Evolutionary conservation across 2,888 invertebrate genomes (phyloP).

Genomic region (Macroteleia sp.): DNA sequence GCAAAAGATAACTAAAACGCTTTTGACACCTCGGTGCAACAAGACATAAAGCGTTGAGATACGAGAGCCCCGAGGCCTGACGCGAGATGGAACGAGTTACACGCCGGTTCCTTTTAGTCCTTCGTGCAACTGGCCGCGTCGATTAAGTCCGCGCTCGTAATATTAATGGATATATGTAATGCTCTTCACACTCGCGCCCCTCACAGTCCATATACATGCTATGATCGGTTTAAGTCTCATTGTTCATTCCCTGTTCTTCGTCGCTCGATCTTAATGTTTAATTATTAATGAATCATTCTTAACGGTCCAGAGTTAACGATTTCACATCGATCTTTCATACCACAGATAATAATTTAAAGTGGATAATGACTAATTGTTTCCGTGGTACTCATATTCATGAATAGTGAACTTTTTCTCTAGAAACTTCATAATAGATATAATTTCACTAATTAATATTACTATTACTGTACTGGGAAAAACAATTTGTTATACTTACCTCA

Average conservation of each 20-base stretch:
- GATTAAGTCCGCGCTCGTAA: conserved; percentile 69
- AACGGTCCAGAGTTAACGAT: conserved; percentile 44
- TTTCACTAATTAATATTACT: too few relatives aligned
- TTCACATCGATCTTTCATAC: conserved; percentile 35
- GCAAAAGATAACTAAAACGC: conserved; percentile 74
- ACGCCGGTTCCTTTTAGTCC: conserved; percentile 61
- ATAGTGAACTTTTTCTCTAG: too few relatives aligned
- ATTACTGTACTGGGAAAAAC: too few relatives aligned
- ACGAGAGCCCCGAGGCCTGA: conserved; percentile 57
- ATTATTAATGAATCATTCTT: conserved; percentile 55
- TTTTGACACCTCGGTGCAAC: conserved; percentile 73
- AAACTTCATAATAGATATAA: too few relatives aligned
- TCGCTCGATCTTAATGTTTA: conserved; percentile 46
- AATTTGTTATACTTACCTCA: too few relatives aligned
- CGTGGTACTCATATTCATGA: neutral
- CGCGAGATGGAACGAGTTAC: conserved; percentile 49
- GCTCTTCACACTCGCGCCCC: conserved; percentile 48
- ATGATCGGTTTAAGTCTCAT: conserved; percentile 37
- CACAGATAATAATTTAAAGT: conserved; percentile 12
- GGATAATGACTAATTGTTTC: conserved; percentile 19
- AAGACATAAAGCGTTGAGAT: conserved; percentile 73
- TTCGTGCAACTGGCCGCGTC: conserved; percentile 64
- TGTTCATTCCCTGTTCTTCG: conserved; percentile 34
- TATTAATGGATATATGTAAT: conserved; percentile 67
- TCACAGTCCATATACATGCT: conserved; percentile 37